A percentile compares a stretch with the other conserved stretches of the same genome.
phyloP scores from a whole-genome alignment of 2,888 invertebrate species.

The Pammene fasciana region DNA sequence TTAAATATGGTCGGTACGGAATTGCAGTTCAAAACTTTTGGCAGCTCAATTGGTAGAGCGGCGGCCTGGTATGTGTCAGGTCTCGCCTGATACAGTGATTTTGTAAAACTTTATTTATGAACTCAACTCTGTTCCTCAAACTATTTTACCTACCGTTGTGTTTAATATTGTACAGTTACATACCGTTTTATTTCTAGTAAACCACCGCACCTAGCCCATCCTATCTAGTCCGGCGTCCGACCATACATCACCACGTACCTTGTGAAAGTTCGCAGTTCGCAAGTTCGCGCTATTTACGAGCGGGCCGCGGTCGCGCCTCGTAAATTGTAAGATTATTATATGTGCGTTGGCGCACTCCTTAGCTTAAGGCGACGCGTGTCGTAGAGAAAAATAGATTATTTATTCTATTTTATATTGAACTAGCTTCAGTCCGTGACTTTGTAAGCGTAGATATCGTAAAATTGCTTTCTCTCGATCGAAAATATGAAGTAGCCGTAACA shows the following conservation, averaged over 20 bases:
- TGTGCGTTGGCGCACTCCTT: slow-evolving; percentile 38
- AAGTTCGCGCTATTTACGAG: slow-evolving; percentile 56
- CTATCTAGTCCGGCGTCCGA: slow-evolving; percentile 12
- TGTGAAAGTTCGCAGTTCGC: slow-evolving; percentile 42
- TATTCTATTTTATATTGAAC: too few relatives aligned
- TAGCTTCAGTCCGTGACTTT: too few relatives aligned
- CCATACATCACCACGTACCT: slow-evolving; percentile 25
- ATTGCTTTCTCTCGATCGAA: too few relatives aligned
- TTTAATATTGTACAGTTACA: too few relatives aligned
- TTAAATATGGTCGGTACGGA: background rate
- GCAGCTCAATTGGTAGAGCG: too few relatives aligned
- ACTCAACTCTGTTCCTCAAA: too few relatives aligned
- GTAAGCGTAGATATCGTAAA: too few relatives aligned
- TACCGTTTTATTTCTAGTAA: background rate
- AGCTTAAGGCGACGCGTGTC: slow-evolving; percentile 34
- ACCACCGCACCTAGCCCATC: slow-evolving; percentile 8
- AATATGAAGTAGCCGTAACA: too few relatives aligned
- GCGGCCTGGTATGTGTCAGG: too few relatives aligned
- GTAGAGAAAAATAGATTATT: background rate
- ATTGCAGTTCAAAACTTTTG: background rate
- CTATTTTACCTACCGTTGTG: too few relatives aligned
- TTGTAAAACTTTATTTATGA: too few relatives aligned
- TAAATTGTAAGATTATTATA: slow-evolving; percentile 54
- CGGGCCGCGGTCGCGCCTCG: slow-evolving; percentile 54
- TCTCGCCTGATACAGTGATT: too few relatives aligned